Percentiles rank a stretch among this genome's conserved stretches.
Evolutionary conservation across 2,113 vertebrate genomes (phyloP).

Genomic region (Cyanocitta stelleri): DNA sequence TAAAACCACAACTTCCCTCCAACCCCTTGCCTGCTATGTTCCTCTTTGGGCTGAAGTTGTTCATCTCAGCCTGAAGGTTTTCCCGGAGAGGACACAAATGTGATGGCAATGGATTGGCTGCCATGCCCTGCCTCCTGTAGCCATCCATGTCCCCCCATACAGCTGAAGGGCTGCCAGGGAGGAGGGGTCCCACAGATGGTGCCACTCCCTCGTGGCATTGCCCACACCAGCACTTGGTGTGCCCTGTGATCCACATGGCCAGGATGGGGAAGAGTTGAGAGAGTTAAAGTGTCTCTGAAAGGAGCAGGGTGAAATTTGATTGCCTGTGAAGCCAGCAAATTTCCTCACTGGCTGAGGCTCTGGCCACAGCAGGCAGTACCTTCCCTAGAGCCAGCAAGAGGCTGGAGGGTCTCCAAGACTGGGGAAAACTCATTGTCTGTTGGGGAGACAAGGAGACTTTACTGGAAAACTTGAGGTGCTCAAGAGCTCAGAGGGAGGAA

Average conservation of each 20-base stretch:
- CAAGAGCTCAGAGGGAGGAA: not conserved
- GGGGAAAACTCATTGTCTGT: not conserved
- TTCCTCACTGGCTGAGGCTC: not conserved
- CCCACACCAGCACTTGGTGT: not conserved
- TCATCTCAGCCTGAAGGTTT: not conserved
- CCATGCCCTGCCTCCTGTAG: not conserved
- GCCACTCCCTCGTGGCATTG: accelerated
- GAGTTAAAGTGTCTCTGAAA: not conserved
- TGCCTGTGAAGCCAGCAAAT: not conserved
- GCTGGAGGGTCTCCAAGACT: accelerated
- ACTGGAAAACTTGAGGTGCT: not conserved
- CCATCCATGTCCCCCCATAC: not conserved
- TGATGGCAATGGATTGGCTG: not conserved
- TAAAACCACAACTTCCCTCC: not conserved
- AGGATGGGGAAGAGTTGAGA: accelerated
- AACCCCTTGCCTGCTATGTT: not conserved
- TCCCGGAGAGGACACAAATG: not conserved
- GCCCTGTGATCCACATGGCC: not conserved
- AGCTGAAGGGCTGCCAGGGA: not conserved
- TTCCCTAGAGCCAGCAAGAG: not conserved
- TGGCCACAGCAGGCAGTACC: accelerated
- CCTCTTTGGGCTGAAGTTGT: not conserved
- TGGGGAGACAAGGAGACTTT: not conserved
- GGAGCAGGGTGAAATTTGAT: not conserved
- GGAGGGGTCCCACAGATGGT: not conserved